Base-by-base conservation (phyloP, 2,113 vertebrate genomes). In the Tringa solitaria region DNA sequence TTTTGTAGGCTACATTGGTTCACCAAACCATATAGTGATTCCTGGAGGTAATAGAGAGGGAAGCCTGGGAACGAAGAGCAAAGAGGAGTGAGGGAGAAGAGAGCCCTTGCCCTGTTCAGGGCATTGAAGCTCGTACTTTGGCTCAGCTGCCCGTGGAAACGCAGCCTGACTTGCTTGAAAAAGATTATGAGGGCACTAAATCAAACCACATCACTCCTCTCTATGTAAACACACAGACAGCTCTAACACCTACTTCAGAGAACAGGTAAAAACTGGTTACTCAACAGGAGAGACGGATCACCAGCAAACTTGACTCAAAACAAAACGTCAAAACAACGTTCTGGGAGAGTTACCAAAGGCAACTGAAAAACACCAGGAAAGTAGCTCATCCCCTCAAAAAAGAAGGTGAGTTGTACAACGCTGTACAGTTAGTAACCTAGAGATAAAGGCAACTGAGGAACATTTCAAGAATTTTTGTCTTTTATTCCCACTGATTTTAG, bases 161-260 rank as follows among this genome's bases (percentile, higher is more conserved):
- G 20, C 89, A 89, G 79, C 68, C 72, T 57, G 59, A 67, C 41
- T 88, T 72, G 64, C 51, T 84, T 60, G 32, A 33, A 93, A 14
- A 14, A 46, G 78, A 78, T 86, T 77, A 12, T 13, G 46, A 91
- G 19, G 68, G 48, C 37, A 73, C 59, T 74, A 70, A 54, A 95
- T 77, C 76, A 80, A 92, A 88, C 14, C 64, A 54, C 39, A 68
- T 65, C 60, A n/a, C 46, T 73, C 39, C 35, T 46, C 57, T 61
- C 16, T 50, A 5, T 14, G 56, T 65, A 90, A 95, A 92, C 68
- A 94, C 68, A 94, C 51, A 26, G 11, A 35, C 23, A 84, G 43
- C 37, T 27, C n/a, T 30, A 81, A 77, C 46, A 83, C 22, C 82
- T 46, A 14, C 46, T 83, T 28, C 73, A 89, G 65, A 72, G 32